These are phyloP conservation scores for Ibidorhyncha struthersii DNA, from an alignment of 2,113 vertebrate genomes.

Conservation along the genomic window DNA sequence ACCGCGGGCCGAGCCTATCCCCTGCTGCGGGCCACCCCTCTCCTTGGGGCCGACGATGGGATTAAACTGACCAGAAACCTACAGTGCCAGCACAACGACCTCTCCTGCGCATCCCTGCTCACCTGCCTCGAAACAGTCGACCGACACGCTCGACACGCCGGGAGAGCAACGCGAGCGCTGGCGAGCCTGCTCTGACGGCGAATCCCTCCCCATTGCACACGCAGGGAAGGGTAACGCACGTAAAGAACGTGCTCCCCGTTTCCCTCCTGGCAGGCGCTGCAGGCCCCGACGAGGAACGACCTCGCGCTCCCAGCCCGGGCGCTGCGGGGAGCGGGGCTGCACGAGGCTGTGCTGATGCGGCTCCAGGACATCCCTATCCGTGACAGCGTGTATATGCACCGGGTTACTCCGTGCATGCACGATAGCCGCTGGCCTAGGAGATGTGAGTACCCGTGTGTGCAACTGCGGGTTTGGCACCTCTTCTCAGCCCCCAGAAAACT, in stretches of 20 bases:
- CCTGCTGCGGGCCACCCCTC: fast-evolving
- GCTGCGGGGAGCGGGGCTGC: fast-evolving
- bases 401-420: fast-evolving
- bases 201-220: too few species aligned
- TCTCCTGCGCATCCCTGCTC: background rate
- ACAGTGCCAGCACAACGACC: fast-evolving
- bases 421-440: fast-evolving
- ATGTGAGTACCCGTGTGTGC: fast-evolving
- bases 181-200: too few species aligned
- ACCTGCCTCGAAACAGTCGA: too few species aligned
- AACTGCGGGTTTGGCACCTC: background rate
- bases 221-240: fast-evolving
- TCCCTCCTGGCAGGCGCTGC: background rate
- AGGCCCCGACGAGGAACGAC: fast-evolving
- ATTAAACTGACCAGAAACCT: background rate
- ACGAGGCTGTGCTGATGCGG: fast-evolving
- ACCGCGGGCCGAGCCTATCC: background rate
- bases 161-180: fast-evolving
- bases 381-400: fast-evolving
- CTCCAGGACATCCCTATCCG: fast-evolving
- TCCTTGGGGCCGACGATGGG: fast-evolving
- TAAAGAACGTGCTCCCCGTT: fast-evolving
- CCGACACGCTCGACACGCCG: fast-evolving
- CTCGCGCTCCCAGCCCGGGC: too few species aligned
- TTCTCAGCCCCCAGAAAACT: background rate